Evolutionary conservation across 2,113 vertebrate species (phyloP), one percentile per base, ranked within the genome.

Genomic region (Terrapene triunguis): DNA sequence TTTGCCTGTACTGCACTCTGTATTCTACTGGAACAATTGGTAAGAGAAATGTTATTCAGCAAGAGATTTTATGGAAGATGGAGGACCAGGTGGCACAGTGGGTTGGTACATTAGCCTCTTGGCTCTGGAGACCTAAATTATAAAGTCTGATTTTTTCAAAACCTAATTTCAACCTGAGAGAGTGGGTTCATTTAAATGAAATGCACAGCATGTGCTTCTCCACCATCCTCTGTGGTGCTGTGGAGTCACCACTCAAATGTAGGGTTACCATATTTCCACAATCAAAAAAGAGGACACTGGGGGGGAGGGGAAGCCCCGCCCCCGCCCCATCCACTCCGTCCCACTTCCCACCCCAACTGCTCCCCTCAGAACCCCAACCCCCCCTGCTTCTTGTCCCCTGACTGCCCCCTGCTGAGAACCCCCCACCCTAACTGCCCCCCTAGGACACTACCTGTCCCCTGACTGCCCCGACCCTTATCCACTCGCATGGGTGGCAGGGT

Each of bases 1-100:
- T 97, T 94, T 97, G 96, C 85, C 95, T 94, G 79, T 79, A 89
- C 89, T 89, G 94, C 80, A 82, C 87, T 96, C 79, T 69, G 1
- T 81, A 69, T 88, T 90, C 81, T 94, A 51, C 84, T 91, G 91
- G 92, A 4, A 93, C 84, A 93, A 96, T 92, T 92, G 92, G 91
- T 69, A 81, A 5, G 65, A 94, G 89, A 96, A 97, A 89, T 84
- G 80, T 90, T 96, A 82, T 38, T 80, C 89, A 22, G 89, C 13
- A 87, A 91, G 89, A 94, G 89, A 94, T 94, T 55, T 91, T 76
- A 59, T 59, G 95, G 47, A 92, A 54, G 57, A 74, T 74, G 79
- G 92, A 94, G 95, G 82, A 94, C 82, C 91, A 89, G 93, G 88
- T 91, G 84, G 54, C 92, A 69, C 32, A 72, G 65, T 19, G 32